Evolutionary conservation across 1,140 invertebrate genomes (phyloP).

Genomic region (Zaprionus nigranus): DNA sequence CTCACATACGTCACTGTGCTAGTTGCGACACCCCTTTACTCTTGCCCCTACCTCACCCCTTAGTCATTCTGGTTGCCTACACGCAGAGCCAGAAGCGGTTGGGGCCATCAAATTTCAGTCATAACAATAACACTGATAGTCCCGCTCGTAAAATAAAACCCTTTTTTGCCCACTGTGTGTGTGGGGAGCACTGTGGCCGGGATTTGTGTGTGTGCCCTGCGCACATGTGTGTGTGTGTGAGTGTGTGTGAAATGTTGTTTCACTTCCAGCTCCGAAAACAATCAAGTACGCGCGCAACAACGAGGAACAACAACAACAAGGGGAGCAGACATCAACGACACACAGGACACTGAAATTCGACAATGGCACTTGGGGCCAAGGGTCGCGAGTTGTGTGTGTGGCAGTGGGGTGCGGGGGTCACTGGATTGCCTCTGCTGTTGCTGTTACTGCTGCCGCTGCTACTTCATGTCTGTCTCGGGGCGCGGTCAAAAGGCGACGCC

Average conservation of each 20-base stretch:
- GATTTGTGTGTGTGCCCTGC: slow-evolving; percentile 57
- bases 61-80: slow-evolving; percentile 2
- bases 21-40: slow-evolving; percentile 22
- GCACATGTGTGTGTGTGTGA: slow-evolving; percentile 26
- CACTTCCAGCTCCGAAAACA: slow-evolving; percentile 69
- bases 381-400: slow-evolving; percentile 5
- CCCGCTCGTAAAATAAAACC: slow-evolving; percentile 79
- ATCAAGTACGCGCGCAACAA: slow-evolving; percentile 69
- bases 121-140: slow-evolving; percentile 82
- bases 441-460: neutral
- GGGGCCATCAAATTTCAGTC: slow-evolving; percentile 81
- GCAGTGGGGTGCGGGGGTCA: neutral
- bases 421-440: neutral
- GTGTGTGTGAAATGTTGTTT: slow-evolving; percentile 52
- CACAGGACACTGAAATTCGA: slow-evolving; percentile 60
- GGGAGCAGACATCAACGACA: neutral
- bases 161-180: slow-evolving; percentile 60
- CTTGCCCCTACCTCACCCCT: slow-evolving; percentile 24
- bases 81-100: slow-evolving; percentile 58
- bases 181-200: slow-evolving; percentile 48
- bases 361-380: slow-evolving; percentile 66
- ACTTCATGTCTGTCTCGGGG: neutral
- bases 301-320: slow-evolving; percentile 61
- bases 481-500: slow-evolving; percentile 75
- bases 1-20: slow-evolving; percentile 41